Evolutionary conservation across 2,797 vertebrate species (phyloP), one percentile per base, ranked within the genome.

Genomic region (Cryptoblepharus egeriae): DNA sequence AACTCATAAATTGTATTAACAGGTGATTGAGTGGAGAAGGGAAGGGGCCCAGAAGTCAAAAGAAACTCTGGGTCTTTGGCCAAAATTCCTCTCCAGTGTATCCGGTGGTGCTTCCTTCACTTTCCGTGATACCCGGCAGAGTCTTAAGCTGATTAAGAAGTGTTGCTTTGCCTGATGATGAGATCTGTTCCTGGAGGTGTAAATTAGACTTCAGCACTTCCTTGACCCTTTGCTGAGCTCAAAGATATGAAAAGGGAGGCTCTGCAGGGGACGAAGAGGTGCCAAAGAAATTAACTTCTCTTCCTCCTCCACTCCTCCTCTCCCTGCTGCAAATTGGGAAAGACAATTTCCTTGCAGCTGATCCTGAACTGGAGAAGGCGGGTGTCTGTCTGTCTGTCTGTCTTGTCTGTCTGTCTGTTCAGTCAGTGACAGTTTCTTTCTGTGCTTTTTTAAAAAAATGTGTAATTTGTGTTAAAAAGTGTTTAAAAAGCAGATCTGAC

Each of bases 241-340:
- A 70, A 83, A 73, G 18, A 74, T 18, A 30, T 5, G 57, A 67
- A 64, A 18, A 26, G 30, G 65, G 73, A 45, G 49, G 61, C 24
- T 0, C 0, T 7, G 7, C 22, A 69, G 52, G 81, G 37, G 63
- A 83, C 28, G 2, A 39, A 74, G 60, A 30, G 86, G 79, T 3
- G 63, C 80, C 49, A 74, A 37, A 52, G 39, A 28, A 58, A 2
- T 63, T 76, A 52, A 61, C 61, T 45, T 64, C 81, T 22, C 85
- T 7, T n/a, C 52, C 86, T 52, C 26, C 79, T 84, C 0, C 55
- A 22, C 42, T 68, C 8, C 65, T 57, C 3, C 57, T 6, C 13
- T 5, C 10, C 92, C 76, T 78, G 77, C 87, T 83, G 91, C 79
- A 91, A 92, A 93, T 91, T 75, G 81, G 57, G 22, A 52, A 63